Conservation (phyloP, 1,140 invertebrate genomes). For the Agrypnia vestita region DNA sequence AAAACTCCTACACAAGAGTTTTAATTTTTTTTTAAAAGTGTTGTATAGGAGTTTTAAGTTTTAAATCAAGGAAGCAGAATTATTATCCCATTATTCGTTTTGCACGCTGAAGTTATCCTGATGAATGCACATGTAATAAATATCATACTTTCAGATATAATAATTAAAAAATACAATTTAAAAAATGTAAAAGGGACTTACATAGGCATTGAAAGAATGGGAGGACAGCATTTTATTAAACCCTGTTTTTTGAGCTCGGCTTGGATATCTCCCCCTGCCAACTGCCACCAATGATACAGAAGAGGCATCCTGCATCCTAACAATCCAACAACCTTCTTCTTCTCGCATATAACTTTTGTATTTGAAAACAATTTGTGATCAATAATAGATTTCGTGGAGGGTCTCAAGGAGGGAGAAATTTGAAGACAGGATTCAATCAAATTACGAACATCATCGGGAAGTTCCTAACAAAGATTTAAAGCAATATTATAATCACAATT, state of each 20-base stretch:
- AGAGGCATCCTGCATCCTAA: slow-evolving; percentile 81
- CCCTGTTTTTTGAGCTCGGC: slow-evolving; percentile 93
- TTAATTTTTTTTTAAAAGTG: too few species aligned
- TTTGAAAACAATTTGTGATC: slow-evolving; percentile 70
- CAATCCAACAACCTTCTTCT: slow-evolving; percentile 69
- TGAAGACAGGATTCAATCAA: slow-evolving; percentile 82
- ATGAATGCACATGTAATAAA: too few species aligned
- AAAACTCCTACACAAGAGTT: too few species aligned
- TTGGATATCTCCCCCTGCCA: slow-evolving; percentile 95
- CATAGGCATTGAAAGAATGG: slow-evolving; percentile 85
- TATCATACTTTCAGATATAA: too few species aligned
- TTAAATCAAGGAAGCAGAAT: too few species aligned
- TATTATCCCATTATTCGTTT: too few species aligned
- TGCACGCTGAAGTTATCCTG: too few species aligned
- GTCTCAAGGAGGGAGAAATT: slow-evolving; percentile 77
- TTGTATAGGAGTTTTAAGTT: too few species aligned
- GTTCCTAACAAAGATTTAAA: slow-evolving; percentile 68
- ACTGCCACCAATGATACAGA: slow-evolving; percentile 95
- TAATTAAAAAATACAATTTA: too few species aligned
- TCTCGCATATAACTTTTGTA: slow-evolving; percentile 60
- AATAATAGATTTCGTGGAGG: slow-evolving; percentile 76
- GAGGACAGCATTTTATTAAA: slow-evolving; percentile 86
- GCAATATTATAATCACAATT: background rate
- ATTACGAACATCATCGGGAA: slow-evolving; percentile 76
- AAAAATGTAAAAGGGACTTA: slow-evolving; percentile 63